Base-by-base conservation (phyloP, 2,888 invertebrate species). In the Hyalella azteca region DNA sequence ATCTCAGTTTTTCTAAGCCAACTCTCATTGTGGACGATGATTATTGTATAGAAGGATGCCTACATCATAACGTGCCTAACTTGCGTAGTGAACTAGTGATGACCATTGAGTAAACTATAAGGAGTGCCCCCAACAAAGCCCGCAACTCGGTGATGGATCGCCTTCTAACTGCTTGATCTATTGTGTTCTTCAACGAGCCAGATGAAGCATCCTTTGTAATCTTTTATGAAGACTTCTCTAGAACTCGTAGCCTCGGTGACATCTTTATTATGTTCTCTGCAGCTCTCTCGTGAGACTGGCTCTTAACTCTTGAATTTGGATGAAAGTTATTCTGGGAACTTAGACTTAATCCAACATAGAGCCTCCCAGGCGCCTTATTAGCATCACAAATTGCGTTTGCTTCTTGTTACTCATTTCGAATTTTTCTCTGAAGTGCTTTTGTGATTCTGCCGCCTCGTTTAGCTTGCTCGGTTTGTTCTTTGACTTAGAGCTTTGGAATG, bases 121-220 rank as follows among this genome's bases (percentile, higher is more conserved):
- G 29, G 54, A 22, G 26, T 3, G 2, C 29, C 45, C 36, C 19
- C 29, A 29, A 66, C 66, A 66, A 66, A 66, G 66, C 36, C 66
- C 29, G 13, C 54, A 7, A 66, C 22, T 36, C 66, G 19, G 19
- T 66, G 66, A 66, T 66, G 36, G 32, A 66, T 66, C 36, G 29
- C 36, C 66, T 66, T 36, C 32, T 66, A 66, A 66, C 66, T 66
- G 36, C 36, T 36, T 66, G 66, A 66, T 36, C 36, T 29, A 66
- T 66, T 66, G 66, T 66, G 36, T 15, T 29, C 66, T 5, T 29
- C 66, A 66, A 66, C 66, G 66, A 66, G 39, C 36, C 32, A 13
- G 66, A 66, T 66, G 29, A n/a, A 32, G 66, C 36, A 4, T 36
- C 66, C 66, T 36, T 66, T 36, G 66, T 66, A 66, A 66, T 66